Percentiles rank a stretch among this genome's conserved stretches.
These are phyloP conservation scores for Acrobasis consociella DNA, from an alignment of 2,888 invertebrate genomes.

Conservation along the genomic window DNA sequence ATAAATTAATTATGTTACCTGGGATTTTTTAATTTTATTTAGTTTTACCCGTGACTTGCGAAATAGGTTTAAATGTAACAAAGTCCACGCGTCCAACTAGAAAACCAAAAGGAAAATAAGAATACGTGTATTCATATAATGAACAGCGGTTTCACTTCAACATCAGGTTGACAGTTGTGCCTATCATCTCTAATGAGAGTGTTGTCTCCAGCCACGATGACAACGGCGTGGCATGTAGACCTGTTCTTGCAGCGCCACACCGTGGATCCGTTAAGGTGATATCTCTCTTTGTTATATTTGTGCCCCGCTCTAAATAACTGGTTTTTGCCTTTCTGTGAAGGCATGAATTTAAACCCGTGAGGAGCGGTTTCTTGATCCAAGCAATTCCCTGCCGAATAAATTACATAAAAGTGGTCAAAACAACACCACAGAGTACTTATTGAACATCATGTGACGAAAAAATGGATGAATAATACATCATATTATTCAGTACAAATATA, in stretches of 20 bases:
- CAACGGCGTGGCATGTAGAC: neutral
- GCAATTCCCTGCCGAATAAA: neutral
- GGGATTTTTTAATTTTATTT: too few relatives aligned
- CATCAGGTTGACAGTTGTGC: neutral
- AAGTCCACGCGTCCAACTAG: too few relatives aligned
- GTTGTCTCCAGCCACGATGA: neutral
- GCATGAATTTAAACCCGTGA: neutral
- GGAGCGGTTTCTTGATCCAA: neutral
- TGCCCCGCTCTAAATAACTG: neutral
- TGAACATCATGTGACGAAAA: too few relatives aligned
- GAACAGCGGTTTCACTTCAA: neutral
- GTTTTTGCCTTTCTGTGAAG: neutral
- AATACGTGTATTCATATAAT: neutral
- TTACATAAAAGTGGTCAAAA: neutral
- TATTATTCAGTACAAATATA: too few relatives aligned
- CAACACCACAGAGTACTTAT: too few relatives aligned
- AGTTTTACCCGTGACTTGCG: too few relatives aligned
- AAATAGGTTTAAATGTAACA: too few relatives aligned
- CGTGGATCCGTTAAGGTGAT: neutral
- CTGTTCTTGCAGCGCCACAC: slow-evolving; percentile 4
- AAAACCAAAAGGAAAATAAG: too few relatives aligned
- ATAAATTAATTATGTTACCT: too few relatives aligned
- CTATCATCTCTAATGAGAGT: neutral
- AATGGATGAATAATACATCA: too few relatives aligned
- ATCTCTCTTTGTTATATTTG: neutral